Conservation (phyloP, 2,888 invertebrate species). For the Trachelus troglodyta region DNA sequence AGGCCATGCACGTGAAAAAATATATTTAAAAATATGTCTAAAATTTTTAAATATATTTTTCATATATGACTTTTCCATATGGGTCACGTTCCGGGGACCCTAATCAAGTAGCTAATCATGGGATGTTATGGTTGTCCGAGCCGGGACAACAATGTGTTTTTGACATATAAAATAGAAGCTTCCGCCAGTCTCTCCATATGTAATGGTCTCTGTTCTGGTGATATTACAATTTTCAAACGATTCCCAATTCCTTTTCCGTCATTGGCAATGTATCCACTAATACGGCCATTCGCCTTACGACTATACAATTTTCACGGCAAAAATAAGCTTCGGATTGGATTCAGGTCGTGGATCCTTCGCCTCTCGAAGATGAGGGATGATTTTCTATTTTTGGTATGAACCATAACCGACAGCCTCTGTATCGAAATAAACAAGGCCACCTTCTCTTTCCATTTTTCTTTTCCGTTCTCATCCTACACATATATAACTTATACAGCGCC, state of each 20-base stretch:
- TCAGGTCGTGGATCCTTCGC: not conserved
- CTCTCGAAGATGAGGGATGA: not conserved
- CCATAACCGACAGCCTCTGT: not conserved
- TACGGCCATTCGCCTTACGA: not conserved
- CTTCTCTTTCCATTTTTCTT: not conserved
- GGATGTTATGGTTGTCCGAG: not conserved
- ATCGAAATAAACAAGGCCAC: conserved; percentile 3
- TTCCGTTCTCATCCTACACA: not conserved
- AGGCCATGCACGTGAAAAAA: no score
- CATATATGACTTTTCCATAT: no score
- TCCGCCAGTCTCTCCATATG: no score
- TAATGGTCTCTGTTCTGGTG: no score
- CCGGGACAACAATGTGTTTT: not conserved
- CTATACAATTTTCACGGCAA: not conserved
- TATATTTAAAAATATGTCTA: no score
- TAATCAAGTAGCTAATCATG: conserved; percentile 33
- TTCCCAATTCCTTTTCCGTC: no score
- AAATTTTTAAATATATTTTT: no score
- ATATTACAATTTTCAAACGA: no score
- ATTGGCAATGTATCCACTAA: no score
- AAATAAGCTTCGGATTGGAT: not conserved
- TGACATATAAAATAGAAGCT: no score
- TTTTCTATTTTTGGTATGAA: not conserved
- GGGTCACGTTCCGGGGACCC: conserved; percentile 29
- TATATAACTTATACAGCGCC: not conserved